Percentiles rank a stretch among this genome's conserved stretches.
Conservation (phyloP, 2,888 invertebrate species). For the Elegia similella region DNA sequence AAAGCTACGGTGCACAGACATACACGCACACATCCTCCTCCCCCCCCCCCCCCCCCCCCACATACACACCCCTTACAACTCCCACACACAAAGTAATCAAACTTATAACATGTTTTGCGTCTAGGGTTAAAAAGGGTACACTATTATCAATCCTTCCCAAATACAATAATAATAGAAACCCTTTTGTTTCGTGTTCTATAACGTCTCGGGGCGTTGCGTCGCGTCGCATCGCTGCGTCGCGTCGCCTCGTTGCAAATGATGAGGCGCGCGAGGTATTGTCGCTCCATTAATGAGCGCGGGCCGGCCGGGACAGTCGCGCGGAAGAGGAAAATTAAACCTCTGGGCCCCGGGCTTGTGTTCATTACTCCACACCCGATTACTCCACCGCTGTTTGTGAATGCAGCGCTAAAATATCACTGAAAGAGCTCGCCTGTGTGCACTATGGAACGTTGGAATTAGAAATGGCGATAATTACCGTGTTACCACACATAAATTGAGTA, state of each 20-base stretch:
- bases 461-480: constrained; percentile 38
- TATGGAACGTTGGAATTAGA: constrained; percentile 45
- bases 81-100: no score
- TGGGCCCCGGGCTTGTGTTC: constrained; percentile 73
- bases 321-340: constrained; percentile 82
- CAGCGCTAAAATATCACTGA: constrained; percentile 55
- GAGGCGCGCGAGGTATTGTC: constrained; percentile 72
- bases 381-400: constrained; percentile 59
- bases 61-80: no score
- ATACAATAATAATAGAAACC: constrained; percentile 21
- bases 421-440: constrained; percentile 33
- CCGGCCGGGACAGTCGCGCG: constrained; percentile 66
- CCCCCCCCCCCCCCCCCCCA: no score
- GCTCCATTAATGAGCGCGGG: constrained; percentile 70
- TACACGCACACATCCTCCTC: no score
- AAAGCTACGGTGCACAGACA: no score
- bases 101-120: no score
- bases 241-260: constrained; percentile 52
- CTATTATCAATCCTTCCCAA: neutral
- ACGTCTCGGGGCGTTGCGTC: constrained; percentile 26
- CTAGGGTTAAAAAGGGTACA: neutral
- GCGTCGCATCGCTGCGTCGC: constrained; percentile 16
- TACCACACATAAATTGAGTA: no score
- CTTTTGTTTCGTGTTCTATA: constrained; percentile 47
- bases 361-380: constrained; percentile 74